Percentiles rank a stretch among this genome's conserved stretches.
phyloP scores from a whole-genome alignment of 1,140 invertebrate genomes.

The Drosophila arawakana region DNA sequence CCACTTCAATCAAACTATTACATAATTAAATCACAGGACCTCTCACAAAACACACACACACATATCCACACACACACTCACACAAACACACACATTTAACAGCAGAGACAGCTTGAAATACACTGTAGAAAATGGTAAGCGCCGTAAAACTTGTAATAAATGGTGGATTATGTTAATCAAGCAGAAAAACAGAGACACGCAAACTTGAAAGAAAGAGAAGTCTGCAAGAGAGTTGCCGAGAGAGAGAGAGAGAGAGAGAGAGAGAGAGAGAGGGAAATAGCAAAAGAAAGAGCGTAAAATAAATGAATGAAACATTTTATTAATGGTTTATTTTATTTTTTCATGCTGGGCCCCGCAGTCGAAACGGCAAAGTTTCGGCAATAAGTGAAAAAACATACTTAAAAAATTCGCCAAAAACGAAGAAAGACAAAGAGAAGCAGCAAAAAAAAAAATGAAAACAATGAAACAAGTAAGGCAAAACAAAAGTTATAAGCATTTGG shows the following conservation, averaged over 20 bases:
- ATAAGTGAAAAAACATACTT: constrained; percentile 39
- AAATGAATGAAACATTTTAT: constrained; percentile 82
- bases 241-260: background rate
- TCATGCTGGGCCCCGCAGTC: constrained; percentile 34
- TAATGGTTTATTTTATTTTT: constrained; percentile 66
- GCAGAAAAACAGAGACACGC: constrained; percentile 76
- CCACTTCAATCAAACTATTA: constrained; percentile 82
- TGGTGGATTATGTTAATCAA: constrained; percentile 83
- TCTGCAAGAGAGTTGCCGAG: constrained; percentile 1
- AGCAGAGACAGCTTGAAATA: constrained; percentile 17
- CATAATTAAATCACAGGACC: constrained; percentile 77
- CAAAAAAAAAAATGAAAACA: constrained; percentile 19
- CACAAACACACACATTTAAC: constrained; percentile 4
- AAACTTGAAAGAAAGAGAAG: constrained; percentile 28
- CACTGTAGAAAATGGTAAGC: constrained; percentile 33
- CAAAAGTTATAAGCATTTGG: constrained; percentile 70
- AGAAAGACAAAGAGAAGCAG: constrained; percentile 14
- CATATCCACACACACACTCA: constrained; percentile 38
- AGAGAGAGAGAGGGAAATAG: background rate
- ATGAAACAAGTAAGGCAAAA: constrained; percentile 35
- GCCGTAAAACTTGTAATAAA: constrained; percentile 70
- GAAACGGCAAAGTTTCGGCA: constrained; percentile 42
- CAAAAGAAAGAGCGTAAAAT: constrained; percentile 46
- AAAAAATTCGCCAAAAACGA: constrained; percentile 37
- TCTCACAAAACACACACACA: background rate